A percentile compares a stretch with the other conserved stretches of the same genome.
phyloP scores from a whole-genome alignment of 2,888 invertebrate genomes.

The Leptarthrus brevirostris region DNA sequence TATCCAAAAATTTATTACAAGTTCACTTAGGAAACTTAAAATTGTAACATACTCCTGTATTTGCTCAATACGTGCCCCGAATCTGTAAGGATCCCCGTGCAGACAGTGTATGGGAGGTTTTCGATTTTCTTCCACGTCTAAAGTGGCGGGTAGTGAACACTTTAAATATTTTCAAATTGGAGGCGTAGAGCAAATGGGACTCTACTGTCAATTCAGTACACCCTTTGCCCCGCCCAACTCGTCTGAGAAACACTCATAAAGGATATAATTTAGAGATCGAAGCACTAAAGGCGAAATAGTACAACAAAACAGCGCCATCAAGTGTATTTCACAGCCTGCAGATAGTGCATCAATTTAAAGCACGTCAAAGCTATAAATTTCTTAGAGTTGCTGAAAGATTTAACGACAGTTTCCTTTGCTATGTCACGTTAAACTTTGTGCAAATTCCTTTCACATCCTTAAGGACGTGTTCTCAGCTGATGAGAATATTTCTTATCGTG shows the following conservation, averaged over 20 bases:
- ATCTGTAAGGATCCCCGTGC: too few species aligned
- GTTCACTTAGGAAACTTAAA: too few species aligned
- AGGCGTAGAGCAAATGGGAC: constrained; percentile 4
- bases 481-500: constrained; percentile 40
- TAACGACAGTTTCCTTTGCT: constrained; percentile 27
- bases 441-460: constrained; percentile 42
- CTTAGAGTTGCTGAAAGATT: constrained; percentile 27
- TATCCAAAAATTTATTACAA: too few species aligned
- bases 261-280: constrained; percentile 16
- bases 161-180: constrained; percentile 28
- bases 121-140: too few species aligned
- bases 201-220: background rate
- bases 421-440: constrained; percentile 40
- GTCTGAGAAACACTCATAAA: constrained; percentile 1
- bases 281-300: background rate
- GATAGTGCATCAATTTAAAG: constrained; percentile 35
- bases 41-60: too few species aligned
- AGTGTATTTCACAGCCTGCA: background rate
- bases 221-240: background rate
- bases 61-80: too few species aligned
- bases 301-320: constrained; percentile 8
- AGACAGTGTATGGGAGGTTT: too few species aligned
- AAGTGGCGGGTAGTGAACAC: too few species aligned
- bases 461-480: constrained; percentile 35
- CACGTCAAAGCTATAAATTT: constrained; percentile 39